Base-by-base conservation (phyloP, 2,113 vertebrate species). In the Alexandromys fortis region DNA sequence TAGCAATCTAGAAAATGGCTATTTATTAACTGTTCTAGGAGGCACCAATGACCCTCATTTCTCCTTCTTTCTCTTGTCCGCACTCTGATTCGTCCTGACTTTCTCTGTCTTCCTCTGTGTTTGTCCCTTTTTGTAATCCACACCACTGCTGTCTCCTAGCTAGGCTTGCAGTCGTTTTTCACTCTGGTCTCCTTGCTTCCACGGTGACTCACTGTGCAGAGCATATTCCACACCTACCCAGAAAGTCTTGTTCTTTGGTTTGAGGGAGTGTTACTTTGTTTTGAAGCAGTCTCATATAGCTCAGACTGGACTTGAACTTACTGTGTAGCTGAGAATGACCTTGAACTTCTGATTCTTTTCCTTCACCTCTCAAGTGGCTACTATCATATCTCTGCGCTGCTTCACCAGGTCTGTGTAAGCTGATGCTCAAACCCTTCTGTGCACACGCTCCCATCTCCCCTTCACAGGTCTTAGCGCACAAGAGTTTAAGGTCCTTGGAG, bases 1-100 rank as follows among this genome's bases (percentile, higher is more conserved):
- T 75, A 8, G 21, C 22, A 22, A 58, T 63, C 38, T 33, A 30
- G 3, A 42, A 35, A 68, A 65, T 93, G 38, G 38, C 12, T 65
- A n/a, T 38, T 91, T 35, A 94, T 83, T 76, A 97, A 47, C 65
- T 87, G 67, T 55, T 90, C 55, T 47, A 58, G 65, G 63, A 78
- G 42, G 89, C 13, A 52, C 45, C 0, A 14, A 11, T 52, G 61
- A 33, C 52, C 52, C 58, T 49, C 42, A 38, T 16, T 11, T 68
- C 70, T 78, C 83, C 83, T 89, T 89, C 47, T 42, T 42, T 68
- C 22, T 89, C 78, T 47, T n/a, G 47, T 73, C 19, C 38, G 35
- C 21, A 28, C 4, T 65, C 12, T 4, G 52, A 0, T 95, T 45
- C 55, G 86, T 72, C 17, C 58, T 95, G 77, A 38, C 52, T 58